These are phyloP conservation scores for Centruroides vittatus DNA, from an alignment of 1,140 invertebrate species.

Conservation along the genomic window DNA sequence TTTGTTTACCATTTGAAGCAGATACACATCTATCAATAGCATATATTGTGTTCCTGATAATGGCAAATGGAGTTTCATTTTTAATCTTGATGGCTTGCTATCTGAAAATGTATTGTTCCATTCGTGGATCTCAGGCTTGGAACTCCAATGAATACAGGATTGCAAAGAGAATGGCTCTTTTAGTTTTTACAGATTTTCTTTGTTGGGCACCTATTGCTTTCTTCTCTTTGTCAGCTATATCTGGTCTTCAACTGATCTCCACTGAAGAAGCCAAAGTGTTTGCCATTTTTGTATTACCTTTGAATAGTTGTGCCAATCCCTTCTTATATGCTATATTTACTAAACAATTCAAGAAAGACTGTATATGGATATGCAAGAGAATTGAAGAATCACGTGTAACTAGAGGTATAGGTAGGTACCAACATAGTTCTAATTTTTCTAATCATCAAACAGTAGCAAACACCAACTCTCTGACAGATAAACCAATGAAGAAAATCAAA, in stretches of 20 bases:
- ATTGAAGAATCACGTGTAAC: constrained; percentile 64
- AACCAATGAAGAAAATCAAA: constrained; percentile 28
- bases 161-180: constrained; percentile 87
- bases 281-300: constrained; percentile 82
- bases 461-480: constrained; percentile 50
- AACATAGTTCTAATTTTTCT: constrained; percentile 74
- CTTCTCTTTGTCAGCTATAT: constrained; percentile 80
- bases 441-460: constrained; percentile 64
- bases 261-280: constrained; percentile 95
- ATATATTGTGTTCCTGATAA: constrained; percentile 88
- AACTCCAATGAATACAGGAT: constrained; percentile 94
- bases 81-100: constrained; percentile 89
- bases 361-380: constrained; percentile 78
- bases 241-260: constrained; percentile 73
- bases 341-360: constrained; percentile 95
- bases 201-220: constrained; percentile 98
- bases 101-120: constrained; percentile 92
- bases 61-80: constrained; percentile 84
- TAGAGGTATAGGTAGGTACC: constrained; percentile 52
- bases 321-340: constrained; percentile 92
- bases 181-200: constrained; percentile 93
- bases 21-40: constrained; percentile 51
- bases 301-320: constrained; percentile 93
- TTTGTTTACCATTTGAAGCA: constrained; percentile 91
- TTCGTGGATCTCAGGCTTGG: constrained; percentile 81